Conservation (phyloP, 2,888 invertebrate species). For the Chloroclystis v-ata region DNA sequence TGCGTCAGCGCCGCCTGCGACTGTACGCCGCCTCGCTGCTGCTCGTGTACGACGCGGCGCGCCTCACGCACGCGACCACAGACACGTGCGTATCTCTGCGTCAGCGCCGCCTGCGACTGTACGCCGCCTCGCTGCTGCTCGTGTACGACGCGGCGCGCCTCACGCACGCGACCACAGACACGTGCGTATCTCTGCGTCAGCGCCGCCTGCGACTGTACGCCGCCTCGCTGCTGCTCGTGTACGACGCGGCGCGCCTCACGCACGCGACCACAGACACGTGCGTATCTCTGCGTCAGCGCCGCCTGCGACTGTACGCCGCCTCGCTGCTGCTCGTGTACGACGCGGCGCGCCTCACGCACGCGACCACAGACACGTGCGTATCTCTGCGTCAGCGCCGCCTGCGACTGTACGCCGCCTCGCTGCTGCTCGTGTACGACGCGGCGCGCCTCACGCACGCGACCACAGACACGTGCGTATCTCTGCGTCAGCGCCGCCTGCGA, state of each 20-base stretch:
- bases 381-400: no score
- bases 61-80: conserved; percentile 14
- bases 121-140: not conserved
- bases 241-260: not conserved
- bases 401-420: not conserved
- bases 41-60: not conserved
- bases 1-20: no score
- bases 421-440: not conserved
- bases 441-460: conserved; percentile 16
- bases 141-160: not conserved
- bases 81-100: no score
- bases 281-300: no score
- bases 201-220: not conserved
- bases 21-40: not conserved
- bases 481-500: not conserved
- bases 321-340: not conserved
- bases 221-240: not conserved
- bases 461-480: no score
- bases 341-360: not conserved
- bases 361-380: no score
- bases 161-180: not conserved
- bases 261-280: not conserved
- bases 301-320: not conserved
- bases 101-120: not conserved
- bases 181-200: not conserved